Percentiles rank a stretch among this genome's conserved stretches.
phyloP scores from a whole-genome alignment of 2,797 vertebrate genomes.

The Enteromius unitaeniatus region DNA sequence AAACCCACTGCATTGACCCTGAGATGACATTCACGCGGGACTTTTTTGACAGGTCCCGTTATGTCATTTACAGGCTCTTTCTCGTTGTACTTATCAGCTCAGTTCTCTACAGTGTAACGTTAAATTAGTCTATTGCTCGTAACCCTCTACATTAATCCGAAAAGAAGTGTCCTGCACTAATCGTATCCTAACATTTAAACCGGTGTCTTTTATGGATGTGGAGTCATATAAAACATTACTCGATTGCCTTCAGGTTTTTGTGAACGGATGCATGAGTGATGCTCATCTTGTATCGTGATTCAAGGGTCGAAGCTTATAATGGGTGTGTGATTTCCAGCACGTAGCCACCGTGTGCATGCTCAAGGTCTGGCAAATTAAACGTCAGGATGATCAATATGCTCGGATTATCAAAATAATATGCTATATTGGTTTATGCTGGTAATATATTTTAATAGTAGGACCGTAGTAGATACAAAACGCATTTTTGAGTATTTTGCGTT shows the following conservation, averaged over 20 bases:
- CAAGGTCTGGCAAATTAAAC: slow-evolving; percentile 8
- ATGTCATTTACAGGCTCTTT: neutral
- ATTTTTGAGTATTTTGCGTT: neutral
- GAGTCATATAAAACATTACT: neutral
- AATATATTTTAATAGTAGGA: no score
- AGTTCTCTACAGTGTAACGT: no score
- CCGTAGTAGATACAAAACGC: no score
- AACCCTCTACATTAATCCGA: neutral
- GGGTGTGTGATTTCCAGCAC: slow-evolving; percentile 74
- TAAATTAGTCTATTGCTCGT: no score
- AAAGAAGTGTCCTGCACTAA: neutral
- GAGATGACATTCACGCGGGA: slow-evolving; percentile 21
- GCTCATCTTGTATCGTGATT: slow-evolving; percentile 30
- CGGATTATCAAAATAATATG: neutral
- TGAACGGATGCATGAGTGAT: neutral
- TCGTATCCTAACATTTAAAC: neutral
- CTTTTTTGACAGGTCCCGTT: neutral
- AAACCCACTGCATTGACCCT: slow-evolving; percentile 17
- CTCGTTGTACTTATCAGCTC: neutral
- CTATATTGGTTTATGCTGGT: neutral
- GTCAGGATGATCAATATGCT: neutral
- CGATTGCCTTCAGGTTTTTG: no score
- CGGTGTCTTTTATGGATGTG: neutral
- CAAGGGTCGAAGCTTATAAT: slow-evolving; percentile 38
- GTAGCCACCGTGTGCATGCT: slow-evolving; percentile 65